A percentile compares a stretch with the other conserved stretches of the same genome.
phyloP scores from a whole-genome alignment of 53 echinoderm and acorn worm genomes.

The Echinarachnius parma region DNA sequence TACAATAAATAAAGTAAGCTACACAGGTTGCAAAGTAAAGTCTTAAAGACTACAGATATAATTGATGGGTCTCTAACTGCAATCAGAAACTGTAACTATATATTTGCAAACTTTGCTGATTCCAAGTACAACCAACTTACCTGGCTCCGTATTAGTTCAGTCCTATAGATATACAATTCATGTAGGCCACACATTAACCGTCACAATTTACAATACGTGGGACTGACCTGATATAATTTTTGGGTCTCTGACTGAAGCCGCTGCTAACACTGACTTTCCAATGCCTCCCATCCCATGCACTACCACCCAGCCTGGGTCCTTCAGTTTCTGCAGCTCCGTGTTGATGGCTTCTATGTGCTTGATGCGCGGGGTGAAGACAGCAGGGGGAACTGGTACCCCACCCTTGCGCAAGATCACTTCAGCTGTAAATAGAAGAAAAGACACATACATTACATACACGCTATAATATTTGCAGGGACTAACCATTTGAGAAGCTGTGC shows the following conservation, averaged over 20 bases:
- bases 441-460: too few relatives aligned
- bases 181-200: background rate
- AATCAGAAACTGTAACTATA: too few relatives aligned
- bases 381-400: slow-evolving; percentile 70
- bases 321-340: slow-evolving; percentile 43
- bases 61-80: too few relatives aligned
- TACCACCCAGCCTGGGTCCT: slow-evolving; percentile 73
- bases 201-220: background rate
- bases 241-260: slow-evolving; percentile 65
- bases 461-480: too few relatives aligned
- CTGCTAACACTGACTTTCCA: slow-evolving; percentile 75
- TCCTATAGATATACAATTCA: background rate
- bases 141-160: too few relatives aligned
- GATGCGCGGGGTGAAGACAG: slow-evolving; percentile 65
- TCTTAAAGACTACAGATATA: too few relatives aligned
- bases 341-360: slow-evolving; percentile 47
- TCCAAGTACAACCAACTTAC: too few relatives aligned
- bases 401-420: slow-evolving; percentile 68
- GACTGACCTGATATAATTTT: slow-evolving; percentile 64
- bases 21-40: too few relatives aligned
- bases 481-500: too few relatives aligned
- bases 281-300: slow-evolving; percentile 95
- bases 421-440: slow-evolving; percentile 49
- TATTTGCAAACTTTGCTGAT: too few relatives aligned
- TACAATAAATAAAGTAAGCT: too few relatives aligned